Evolutionary conservation across 2,888 invertebrate genomes (phyloP), one percentile per base, ranked within the genome.

Genomic region (Xestia sexstrigata): DNA sequence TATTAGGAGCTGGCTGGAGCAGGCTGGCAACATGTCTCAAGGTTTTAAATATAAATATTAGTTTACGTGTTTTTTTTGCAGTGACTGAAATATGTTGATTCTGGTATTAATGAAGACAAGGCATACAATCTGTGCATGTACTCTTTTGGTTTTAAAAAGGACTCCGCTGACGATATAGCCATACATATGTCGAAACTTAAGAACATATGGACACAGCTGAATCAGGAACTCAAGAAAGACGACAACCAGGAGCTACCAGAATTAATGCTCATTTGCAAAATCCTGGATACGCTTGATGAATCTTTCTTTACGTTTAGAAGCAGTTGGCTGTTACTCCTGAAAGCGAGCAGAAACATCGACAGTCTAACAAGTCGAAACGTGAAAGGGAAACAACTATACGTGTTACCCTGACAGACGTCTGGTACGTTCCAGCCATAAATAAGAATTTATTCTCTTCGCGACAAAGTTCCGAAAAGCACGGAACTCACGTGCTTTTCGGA

Each of bases 121-220:
- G 55, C 55, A n/a, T 55, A 55, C 55, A 55, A 55, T n/a, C n/a
- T n/a, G 23, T 55, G 55, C n/a, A 55, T 55, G 55, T n/a, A 55
- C 11, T n/a, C n/a, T 55, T 52, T 52, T 52, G 52, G 52, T 52
- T 23, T 23, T 3, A 23, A 52, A 52, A 52, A 52, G 52, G 52
- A 52, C 52, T 23, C 23, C 52, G 23, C 52, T 52, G 52, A 52
- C 52, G 23, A 35, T 4, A 35, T 35, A 35, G 35, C 35, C 35
- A 4, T 4, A 35, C 49, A 20, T 52, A 52, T 52, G 49, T 20
- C 49, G 49, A 52, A 52, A 52, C 49, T 52, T 20, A 23, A 20
- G 49, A 52, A 23, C 49, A 52, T 52, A 23, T 52, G 23, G 23
- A 23, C 8, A 23, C 52, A 52, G 52, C 52, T 52, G 52, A 52